These are phyloP conservation scores for Drosophila birchii DNA, from an alignment of 2,888 invertebrate species.

Conservation along the genomic window DNA sequence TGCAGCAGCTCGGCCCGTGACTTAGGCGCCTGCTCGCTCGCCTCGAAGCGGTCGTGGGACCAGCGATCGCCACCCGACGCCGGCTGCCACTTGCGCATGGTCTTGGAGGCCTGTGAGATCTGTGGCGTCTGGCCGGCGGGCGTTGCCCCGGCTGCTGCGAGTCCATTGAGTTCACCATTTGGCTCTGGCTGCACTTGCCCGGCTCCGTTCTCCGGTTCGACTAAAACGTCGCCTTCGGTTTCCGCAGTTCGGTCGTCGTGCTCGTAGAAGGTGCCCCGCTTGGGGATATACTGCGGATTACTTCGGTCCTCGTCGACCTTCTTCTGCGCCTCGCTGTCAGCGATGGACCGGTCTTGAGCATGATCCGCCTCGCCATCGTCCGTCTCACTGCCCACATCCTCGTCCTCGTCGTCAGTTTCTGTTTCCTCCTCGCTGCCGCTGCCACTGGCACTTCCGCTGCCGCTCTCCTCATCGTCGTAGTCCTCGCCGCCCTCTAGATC, in stretches of 20 bases:
- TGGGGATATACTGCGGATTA: conserved; percentile 98
- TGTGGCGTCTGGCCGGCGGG: conserved; percentile 83
- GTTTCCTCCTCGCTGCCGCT: conserved; percentile 64
- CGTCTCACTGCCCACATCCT: conserved; percentile 67
- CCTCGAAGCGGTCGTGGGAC: conserved; percentile 91
- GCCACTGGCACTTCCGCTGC: conserved; percentile 68
- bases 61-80: conserved; percentile 88
- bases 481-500: conserved; percentile 84
- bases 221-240: conserved; percentile 82
- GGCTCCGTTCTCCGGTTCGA: conserved; percentile 52
- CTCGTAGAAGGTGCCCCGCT: conserved; percentile 97
- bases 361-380: conserved; percentile 88
- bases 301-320: conserved; percentile 96
- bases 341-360: conserved; percentile 85
- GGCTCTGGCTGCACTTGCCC: conserved; percentile 49
- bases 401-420: conserved; percentile 71
- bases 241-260: conserved; percentile 96
- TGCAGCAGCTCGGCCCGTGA: conserved; percentile 71
- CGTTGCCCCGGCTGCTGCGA: conserved; percentile 73
- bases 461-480: conserved; percentile 78
- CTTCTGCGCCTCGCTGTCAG: conserved; percentile 88
- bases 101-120: conserved; percentile 83
- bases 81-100: conserved; percentile 84
- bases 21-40: conserved; percentile 87
- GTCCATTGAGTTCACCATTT: conserved; percentile 60